These are phyloP conservation scores for Drosophila cardini DNA, from an alignment of 1,140 invertebrate genomes.

Conservation along the genomic window DNA sequence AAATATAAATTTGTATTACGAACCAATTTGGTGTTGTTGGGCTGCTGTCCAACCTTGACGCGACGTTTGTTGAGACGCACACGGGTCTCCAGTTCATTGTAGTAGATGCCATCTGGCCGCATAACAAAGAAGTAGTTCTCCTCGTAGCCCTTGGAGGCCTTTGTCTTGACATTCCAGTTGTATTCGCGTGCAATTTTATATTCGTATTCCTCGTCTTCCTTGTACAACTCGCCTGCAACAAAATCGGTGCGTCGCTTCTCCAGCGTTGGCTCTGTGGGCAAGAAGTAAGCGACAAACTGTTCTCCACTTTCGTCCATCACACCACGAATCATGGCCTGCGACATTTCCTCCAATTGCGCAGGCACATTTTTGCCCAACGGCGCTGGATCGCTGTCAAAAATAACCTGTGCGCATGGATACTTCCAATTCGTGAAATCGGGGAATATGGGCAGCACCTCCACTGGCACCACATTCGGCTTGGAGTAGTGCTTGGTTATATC, in stretches of 20 bases:
- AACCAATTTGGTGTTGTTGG: constrained; percentile 87
- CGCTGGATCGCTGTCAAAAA: constrained; percentile 98
- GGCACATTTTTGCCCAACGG: constrained; percentile 92
- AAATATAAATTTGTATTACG: constrained; percentile 15
- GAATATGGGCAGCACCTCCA: constrained; percentile 95
- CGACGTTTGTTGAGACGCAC: constrained; percentile 96
- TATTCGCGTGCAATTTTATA: constrained; percentile 98
- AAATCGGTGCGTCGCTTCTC: constrained; percentile 94
- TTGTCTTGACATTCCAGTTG: constrained; percentile 99
- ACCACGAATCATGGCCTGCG: constrained; percentile 99
- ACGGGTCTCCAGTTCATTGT: constrained; percentile 98
- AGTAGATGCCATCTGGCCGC: constrained; percentile 95
- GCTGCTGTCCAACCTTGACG: constrained; percentile 90
- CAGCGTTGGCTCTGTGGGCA: constrained; percentile 97
- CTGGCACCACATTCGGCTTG: constrained; percentile 96
- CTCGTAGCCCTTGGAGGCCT: constrained; percentile 98
- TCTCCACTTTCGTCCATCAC: constrained; percentile 99
- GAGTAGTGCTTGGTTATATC: constrained; percentile 96
- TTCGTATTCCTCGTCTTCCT: constrained; percentile 96
- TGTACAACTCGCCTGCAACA: constrained; percentile 91
- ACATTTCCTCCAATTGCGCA: constrained; percentile 98
- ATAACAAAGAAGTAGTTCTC: constrained; percentile 99
- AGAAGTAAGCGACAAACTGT: constrained; percentile 99
- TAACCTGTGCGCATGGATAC: constrained; percentile 98
- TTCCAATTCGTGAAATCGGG: constrained; percentile 99